Base-by-base conservation (phyloP, 2,797 vertebrate genomes). In the Coranthus polyacanthus region DNA sequence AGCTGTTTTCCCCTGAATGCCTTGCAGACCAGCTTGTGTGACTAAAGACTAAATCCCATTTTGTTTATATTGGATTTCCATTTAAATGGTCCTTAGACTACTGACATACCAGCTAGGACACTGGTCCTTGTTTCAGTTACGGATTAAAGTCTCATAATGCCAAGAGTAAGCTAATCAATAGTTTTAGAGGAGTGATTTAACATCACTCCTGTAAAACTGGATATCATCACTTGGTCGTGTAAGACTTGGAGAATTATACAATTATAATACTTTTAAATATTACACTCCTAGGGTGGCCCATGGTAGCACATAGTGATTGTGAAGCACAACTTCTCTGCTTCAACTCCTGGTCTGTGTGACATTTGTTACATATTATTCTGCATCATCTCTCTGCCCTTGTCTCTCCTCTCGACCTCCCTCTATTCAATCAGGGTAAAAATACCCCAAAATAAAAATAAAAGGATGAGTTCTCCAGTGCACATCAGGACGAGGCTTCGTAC, bases 401-500 rank as follows among this genome's bases (percentile, higher is more conserved):
- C 29, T 32, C 29, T 9, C 1, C 9, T 8, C 29, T 32, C 2
- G 10, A 32, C 10, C 1, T 32, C 1, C 3, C 29, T 9, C 2
- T 32, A 8, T 32, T 32, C 10, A 32, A 32, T 32, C 1, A 32
- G 10, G 29, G 8, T 32, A 32, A 32, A 32, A 32, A 32, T 32
- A 9, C 29, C 29, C 26, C 29, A 1, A 32, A 32, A 32, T 32
- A 39, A 51, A 73, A 55, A 66, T 52, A 32, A 57, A 68, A 38
- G 66, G 52, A 44, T 13, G 46, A 68, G 49, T 83, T 78, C 87
- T 88, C 85, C 81, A 85, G 65, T 68, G 56, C 45, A 74, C 63
- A 66, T 74, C 54, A 44, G 37, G 34, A 55, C 7, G 54, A 41
- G 20, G 53, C 75, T 50, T 67, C 53, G 66, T 12, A 51, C 56